Evolutionary conservation across 2,888 invertebrate species (phyloP).

Genomic region (Pristionchus japonicus): DNA sequence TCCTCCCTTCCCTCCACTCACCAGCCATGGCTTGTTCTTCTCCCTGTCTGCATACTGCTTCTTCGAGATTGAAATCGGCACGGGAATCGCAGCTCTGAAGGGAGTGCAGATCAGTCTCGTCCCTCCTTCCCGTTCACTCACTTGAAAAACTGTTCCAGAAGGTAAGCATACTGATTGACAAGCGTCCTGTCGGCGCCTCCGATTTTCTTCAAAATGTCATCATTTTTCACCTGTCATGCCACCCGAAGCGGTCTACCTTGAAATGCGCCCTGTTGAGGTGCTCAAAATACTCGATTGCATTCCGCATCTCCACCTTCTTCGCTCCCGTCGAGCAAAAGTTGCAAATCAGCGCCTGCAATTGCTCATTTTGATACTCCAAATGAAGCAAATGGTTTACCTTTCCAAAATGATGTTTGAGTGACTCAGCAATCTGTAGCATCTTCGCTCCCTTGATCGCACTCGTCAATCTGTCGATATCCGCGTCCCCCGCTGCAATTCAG

Average conservation of each 20-base stretch:
- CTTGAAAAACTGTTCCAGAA: conserved; percentile 24
- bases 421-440: conserved; percentile 16
- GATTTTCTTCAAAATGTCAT: neutral
- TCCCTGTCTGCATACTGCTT: conserved; percentile 12
- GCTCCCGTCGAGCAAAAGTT: neutral
- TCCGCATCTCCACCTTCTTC: conserved; percentile 5
- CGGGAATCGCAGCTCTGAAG: neutral
- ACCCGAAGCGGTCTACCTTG: conserved; percentile 16
- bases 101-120: neutral
- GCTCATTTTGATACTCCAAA: neutral
- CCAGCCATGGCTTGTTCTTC: conserved; percentile 43
- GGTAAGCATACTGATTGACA: neutral
- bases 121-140: neutral
- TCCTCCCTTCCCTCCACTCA: neutral
- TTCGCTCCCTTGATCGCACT: neutral
- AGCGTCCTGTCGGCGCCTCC: neutral
- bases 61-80: conserved; percentile 9
- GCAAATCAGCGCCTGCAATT: neutral
- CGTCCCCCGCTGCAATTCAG: neutral
- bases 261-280: conserved; percentile 17
- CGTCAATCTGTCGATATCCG: neutral
- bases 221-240: too few relatives aligned
- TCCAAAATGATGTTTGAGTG: neutral
- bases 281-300: conserved; percentile 37
- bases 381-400: neutral